Evolutionary conservation across 2,888 invertebrate species (phyloP), one percentile per base, ranked within the genome.

Genomic region (Trichogramma dendrolimi): DNA sequence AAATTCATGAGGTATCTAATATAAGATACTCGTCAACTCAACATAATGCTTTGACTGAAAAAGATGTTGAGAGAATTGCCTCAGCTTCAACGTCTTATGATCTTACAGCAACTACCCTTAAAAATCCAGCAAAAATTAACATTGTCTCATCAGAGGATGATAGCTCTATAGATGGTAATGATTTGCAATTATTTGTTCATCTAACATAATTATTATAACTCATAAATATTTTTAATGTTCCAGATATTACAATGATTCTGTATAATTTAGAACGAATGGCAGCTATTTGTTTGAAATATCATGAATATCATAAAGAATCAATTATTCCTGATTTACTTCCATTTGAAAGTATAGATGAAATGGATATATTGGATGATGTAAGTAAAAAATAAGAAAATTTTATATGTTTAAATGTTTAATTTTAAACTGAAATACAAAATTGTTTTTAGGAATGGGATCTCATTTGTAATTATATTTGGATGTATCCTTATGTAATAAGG

Each of bases 241-340:
- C 76, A 90, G 90, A 89, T 57, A 87, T 88, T 44, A 81, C 87
- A 40, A 92, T 91, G 76, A 83, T 91, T 61, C 80, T 92, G 41
- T 92, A 92, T 76, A 92, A 92, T 73, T 87, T 87, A 73, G 90
- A 89, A 0, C 84, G 92, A 67, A 74, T 92, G 56, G 83, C 86
- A 70, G 84, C 86, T 1, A 82, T 91, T 57, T 80, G 89, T 61
- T 82, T 83, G 68, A 85, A 85, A 64, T 91, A 86, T 74, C 79
- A 85, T 65, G 81, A 83, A 6, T 84, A 82, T 73, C 85, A 86
- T 4, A 62, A 67, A 4, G 75, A 77, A 10, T 83, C 84, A 2
- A 72, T 76, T 4, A 90, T 90, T 77, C 86, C 87, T 11, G 70
- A 79, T n/a, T 73, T 91, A 56, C 6, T 40, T 14, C 86, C 87